Percentiles rank a stretch among this genome's conserved stretches.
These are phyloP conservation scores for Cottus gobio DNA, from an alignment of 2,113 vertebrate genomes.

Conservation along the genomic window DNA sequence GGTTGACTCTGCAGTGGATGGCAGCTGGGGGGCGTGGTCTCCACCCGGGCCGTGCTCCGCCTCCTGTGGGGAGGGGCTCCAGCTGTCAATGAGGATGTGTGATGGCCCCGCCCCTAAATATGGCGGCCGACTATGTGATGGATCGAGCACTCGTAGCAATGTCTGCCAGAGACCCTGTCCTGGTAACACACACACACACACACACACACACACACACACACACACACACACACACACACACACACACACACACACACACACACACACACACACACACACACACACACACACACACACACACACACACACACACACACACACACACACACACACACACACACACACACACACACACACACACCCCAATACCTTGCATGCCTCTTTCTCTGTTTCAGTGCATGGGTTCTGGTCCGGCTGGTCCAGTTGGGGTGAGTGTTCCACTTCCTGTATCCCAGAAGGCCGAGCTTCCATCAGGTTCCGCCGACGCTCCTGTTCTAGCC, in stretches of 20 bases:
- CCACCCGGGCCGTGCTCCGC: constrained; percentile 28
- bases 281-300: too few species aligned
- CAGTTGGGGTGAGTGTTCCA: constrained; percentile 60
- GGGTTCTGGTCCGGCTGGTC: constrained; percentile 74
- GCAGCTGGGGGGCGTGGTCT: constrained; percentile 71
- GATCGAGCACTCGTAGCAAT: background rate
- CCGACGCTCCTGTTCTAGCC: constrained; percentile 63
- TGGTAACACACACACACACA: too few species aligned
- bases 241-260: too few species aligned
- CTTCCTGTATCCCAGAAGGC: constrained; percentile 44
- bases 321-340: too few species aligned
- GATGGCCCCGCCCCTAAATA: constrained; percentile 60
- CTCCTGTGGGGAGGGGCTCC: constrained; percentile 71
- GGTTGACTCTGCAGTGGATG: constrained; percentile 59
- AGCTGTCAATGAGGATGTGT: constrained; percentile 61
- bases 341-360: too few species aligned
- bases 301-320: too few species aligned
- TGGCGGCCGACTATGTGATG: constrained; percentile 51
- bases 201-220: too few species aligned
- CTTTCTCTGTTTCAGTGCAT: constrained; percentile 40
- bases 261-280: too few species aligned
- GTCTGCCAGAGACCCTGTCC: constrained; percentile 26
- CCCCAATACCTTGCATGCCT: background rate
- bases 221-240: too few species aligned
- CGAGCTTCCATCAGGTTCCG: constrained; percentile 16